Base-by-base conservation (phyloP, 1,140 invertebrate genomes). In the Linepithema humile region DNA sequence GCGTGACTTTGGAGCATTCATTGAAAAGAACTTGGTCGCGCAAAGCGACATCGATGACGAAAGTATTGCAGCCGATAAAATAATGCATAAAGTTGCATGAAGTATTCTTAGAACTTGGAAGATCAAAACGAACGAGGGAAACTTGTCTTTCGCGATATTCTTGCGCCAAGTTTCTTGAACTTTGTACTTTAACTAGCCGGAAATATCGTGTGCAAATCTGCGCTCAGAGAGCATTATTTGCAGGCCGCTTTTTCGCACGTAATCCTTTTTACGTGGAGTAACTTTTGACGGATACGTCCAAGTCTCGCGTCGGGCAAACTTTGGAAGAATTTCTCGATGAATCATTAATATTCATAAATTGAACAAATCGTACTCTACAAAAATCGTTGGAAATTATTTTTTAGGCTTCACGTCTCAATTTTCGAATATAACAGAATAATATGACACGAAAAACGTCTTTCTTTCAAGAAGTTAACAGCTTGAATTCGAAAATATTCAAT, bases 201-300 rank as follows among this genome's bases (percentile, higher is more conserved):
- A 80, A 80, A 40, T 80, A 69, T 80, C 75, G 45, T 55, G 64
- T 69, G 32, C 48, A 69, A 80, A 80, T 45, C 12, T 80, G 40
- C 50, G 50, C 57, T 69, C 17, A 3, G 23, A 40, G 59, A 50
- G 45, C 43, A 53, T 84, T 84, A 53, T 82, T 74, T 57, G 17
- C 12, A 60, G 5, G 29, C 40, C 17, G 20, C 7, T n/a, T 38
- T 40, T 20, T 75, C 26, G 17, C 73, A n/a, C 32, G 72, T 20
- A 29, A 74, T 60, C 10, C 72, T n/a, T 2, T 12, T n/a, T 15
- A 29, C 57, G 55, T 43, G 35, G 55, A 74, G 43, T 48, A 23
- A 77, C 29, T 77, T 48, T 17, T 23, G 38, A 45, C 20, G 5
- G 32, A 75, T 64, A 29, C 15, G 35, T 60, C 17, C 10, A 12